Percentiles rank a stretch among this genome's conserved stretches.
These are phyloP conservation scores for Etheostoma cragini DNA, from an alignment of 2,113 vertebrate genomes.

Conservation along the genomic window DNA sequence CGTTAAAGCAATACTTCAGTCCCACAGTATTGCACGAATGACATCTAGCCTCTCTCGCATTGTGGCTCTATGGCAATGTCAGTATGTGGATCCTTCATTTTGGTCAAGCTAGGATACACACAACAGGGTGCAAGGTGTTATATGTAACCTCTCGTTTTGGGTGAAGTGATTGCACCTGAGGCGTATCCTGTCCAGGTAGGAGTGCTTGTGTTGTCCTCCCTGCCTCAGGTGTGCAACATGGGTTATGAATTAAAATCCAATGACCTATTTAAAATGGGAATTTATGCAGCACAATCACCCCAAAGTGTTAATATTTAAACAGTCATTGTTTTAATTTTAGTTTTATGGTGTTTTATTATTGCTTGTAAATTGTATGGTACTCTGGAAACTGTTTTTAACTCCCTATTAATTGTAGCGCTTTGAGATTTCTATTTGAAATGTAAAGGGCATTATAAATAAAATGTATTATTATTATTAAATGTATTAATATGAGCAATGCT, in stretches of 20 bases:
- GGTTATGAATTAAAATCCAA: conserved; percentile 3
- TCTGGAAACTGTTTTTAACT: no score
- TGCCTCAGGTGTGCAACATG: neutral
- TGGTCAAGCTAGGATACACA: neutral
- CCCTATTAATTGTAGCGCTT: no score
- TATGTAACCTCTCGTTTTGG: neutral
- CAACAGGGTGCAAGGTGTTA: neutral
- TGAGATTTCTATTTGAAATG: no score
- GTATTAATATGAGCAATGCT: conserved; percentile 22
- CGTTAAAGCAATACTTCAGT: neutral
- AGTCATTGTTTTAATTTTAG: no score
- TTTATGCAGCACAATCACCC: conserved; percentile 33
- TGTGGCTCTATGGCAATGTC: no score
- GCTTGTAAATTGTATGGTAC: no score
- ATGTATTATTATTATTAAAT: no score
- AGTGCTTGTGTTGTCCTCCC: neutral
- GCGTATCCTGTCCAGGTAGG: neutral
- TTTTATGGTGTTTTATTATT: no score
- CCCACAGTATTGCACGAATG: neutral
- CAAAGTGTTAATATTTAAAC: conserved; percentile 45
- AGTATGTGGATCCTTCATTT: no score
- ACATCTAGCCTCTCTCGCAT: no score
- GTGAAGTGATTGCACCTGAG: neutral
- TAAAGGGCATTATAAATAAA: no score
- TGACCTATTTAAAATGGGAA: conserved; percentile 13